phyloP scores from a whole-genome alignment of 2,888 invertebrate genomes.

The Rhagium mordax region DNA sequence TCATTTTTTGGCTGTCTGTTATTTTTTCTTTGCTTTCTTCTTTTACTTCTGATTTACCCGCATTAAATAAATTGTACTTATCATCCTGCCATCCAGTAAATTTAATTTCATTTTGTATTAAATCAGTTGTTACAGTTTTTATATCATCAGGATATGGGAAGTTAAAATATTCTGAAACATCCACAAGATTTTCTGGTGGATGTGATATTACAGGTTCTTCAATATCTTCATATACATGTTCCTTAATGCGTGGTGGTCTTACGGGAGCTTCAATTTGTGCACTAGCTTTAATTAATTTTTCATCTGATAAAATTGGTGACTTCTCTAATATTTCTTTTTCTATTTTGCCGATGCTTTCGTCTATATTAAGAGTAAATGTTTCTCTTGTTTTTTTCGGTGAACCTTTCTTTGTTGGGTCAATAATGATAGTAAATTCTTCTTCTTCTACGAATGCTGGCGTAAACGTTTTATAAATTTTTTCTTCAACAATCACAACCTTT shows the following conservation, averaged over 20 bases:
- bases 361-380: constrained; percentile 60
- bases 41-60: constrained; percentile 19
- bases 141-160: constrained; percentile 36
- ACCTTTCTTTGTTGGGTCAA: constrained; percentile 61
- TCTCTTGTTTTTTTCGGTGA: constrained; percentile 61
- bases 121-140: constrained; percentile 59
- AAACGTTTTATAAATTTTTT: constrained; percentile 63
- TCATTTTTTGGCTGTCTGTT: constrained; percentile 57
- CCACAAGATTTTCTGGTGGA: constrained; percentile 48
- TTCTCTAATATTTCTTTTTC: constrained; percentile 60
- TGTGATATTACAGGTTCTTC: constrained; percentile 50
- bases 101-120: constrained; percentile 64
- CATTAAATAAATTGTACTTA: constrained; percentile 54
- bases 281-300: constrained; percentile 55
- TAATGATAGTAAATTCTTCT: constrained; percentile 63
- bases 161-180: constrained; percentile 26
- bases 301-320: constrained; percentile 59
- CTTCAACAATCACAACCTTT: constrained; percentile 57
- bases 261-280: constrained; percentile 52
- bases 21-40: constrained; percentile 39
- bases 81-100: constrained; percentile 62
- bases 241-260: constrained; percentile 54
- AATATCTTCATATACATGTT: constrained; percentile 62
- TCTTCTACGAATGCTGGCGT: constrained; percentile 63
- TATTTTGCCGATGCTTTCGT: constrained; percentile 57